Base-by-base conservation (phyloP, 2,113 vertebrate species). In the Leptocoma aspasia region DNA sequence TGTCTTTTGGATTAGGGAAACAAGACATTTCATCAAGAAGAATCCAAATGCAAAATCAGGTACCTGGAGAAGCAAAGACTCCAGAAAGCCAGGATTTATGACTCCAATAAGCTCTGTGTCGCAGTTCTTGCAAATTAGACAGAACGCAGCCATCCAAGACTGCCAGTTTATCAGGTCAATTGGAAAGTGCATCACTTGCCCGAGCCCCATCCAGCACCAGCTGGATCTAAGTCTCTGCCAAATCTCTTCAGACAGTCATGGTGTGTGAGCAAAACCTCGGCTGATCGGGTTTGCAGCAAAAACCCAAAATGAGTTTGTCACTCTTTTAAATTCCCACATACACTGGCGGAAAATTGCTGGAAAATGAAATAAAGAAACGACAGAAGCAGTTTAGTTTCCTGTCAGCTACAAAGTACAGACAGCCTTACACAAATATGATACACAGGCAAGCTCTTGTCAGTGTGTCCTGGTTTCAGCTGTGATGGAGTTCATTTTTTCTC, bases 241-340 rank as follows among this genome's bases (percentile, higher is more conserved):
- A 83, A 92, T 93, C 79, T 89, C 27, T 86, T 90, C 78, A 88
- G 90, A 90, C 63, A 75, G 82, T 11, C 20, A 39, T 49, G 90
- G 33, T 31, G 22, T 41, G 50, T 75, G 90, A 93, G 64, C 76
- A 90, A 90, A 93, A 63, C 49, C 80, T 37, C 26, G 13, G 56
- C 66, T 90, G 79, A 56, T 80, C 15, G 17, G 31, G n/a, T 78
- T 86, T 94, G 82, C 85, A 86, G 85, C 87, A 77, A 70, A 80
- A 85, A 66, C 87, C 27, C 75, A 86, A 95, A 95, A 80, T 88
- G 94, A 96, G 85, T 96, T 96, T 97, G 93, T 95, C 94, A 96
- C 23, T 92, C 70, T 87, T 66, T 63, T 81, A 94, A 90, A 92
- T 89, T 96, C 68, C 52, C 53, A 70, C 39, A 39, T 64, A 89